Percentiles rank a stretch among this genome's conserved stretches.
Evolutionary conservation across 2,113 vertebrate genomes (phyloP).

Genomic region (Festucalex cinctus): DNA sequence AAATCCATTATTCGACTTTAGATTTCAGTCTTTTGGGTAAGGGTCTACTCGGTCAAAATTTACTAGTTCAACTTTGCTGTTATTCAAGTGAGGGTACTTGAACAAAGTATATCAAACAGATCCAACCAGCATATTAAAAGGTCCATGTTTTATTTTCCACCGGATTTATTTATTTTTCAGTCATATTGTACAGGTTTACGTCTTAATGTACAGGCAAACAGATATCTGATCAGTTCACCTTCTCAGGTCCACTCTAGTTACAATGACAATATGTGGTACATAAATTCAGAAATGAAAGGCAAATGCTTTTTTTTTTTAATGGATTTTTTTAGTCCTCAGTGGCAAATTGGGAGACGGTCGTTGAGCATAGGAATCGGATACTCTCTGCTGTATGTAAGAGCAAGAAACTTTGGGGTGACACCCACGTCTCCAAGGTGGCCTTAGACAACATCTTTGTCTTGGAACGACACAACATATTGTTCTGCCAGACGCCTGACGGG

Average conservation of each 20-base stretch:
- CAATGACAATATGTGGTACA: background rate
- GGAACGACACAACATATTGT: conserved; percentile 94
- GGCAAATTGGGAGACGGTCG: conserved; percentile 70
- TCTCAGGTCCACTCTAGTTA: background rate
- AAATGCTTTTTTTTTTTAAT: background rate
- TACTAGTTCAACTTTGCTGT: background rate
- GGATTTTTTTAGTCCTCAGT: conserved; percentile 74
- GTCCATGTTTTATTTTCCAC: background rate
- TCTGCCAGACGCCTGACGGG: conserved; percentile 98
- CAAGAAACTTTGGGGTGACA: conserved; percentile 79
- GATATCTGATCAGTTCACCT: background rate
- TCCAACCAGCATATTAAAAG: background rate
- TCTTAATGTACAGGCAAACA: background rate
- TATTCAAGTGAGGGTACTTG: too few species aligned
- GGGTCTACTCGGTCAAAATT: background rate
- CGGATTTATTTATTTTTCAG: background rate
- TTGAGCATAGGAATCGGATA: conserved; percentile 76
- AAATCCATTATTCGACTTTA: too few species aligned
- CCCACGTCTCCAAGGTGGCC: conserved; percentile 86
- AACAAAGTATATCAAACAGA: background rate
- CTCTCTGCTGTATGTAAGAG: conserved; percentile 82
- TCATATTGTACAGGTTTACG: background rate
- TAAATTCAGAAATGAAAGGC: background rate
- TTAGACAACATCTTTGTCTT: conserved; percentile 96
- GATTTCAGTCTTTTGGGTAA: too few species aligned